Evolutionary conservation across 2,888 invertebrate species (phyloP).

Genomic region (Griposia aprilina): DNA sequence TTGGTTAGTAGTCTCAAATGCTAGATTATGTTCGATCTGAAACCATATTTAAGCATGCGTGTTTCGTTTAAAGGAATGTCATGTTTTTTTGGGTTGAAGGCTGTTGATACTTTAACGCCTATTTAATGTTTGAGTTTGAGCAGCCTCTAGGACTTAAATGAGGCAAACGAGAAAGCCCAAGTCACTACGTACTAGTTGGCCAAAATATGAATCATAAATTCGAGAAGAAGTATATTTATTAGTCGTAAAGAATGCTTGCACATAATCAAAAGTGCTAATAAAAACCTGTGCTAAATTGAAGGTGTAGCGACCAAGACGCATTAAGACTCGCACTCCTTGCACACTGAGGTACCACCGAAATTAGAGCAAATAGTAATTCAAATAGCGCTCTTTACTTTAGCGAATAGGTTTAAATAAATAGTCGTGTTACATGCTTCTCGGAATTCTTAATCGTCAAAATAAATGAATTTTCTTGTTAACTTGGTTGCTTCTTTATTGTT

Average conservation of each 20-base stretch:
- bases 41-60: neutral
- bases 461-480: neutral
- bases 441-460: neutral
- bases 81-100: neutral
- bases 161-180: neutral
- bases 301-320: neutral
- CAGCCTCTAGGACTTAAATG: neutral
- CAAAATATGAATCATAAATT: neutral
- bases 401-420: slow-evolving; percentile 2
- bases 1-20: slow-evolving; percentile 20
- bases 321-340: neutral
- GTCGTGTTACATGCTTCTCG: neutral
- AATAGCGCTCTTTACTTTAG: neutral
- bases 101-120: neutral
- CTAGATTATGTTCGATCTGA: neutral
- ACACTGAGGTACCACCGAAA: neutral
- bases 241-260: neutral
- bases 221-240: neutral
- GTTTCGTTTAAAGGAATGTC: neutral
- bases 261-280: neutral
- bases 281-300: neutral
- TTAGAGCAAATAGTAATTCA: neutral
- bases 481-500: neutral
- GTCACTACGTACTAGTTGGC: too few species aligned
- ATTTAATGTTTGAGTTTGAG: neutral